Percentiles rank a stretch among this genome's conserved stretches.
Conservation (phyloP, 1,140 invertebrate species). For the Caenorhabditis tropicalis region DNA sequence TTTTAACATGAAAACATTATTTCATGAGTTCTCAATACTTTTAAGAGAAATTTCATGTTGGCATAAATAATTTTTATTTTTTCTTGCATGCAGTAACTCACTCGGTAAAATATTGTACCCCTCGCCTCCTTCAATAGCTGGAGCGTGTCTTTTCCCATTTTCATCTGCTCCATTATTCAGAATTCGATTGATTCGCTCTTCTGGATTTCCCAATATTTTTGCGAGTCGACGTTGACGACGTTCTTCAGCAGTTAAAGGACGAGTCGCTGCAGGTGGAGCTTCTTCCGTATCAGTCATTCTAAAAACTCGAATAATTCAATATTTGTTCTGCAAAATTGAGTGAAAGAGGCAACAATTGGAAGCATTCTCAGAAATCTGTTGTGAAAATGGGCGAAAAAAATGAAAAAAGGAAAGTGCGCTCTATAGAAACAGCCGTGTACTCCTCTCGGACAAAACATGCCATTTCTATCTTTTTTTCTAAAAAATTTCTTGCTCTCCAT, state of each 20-base stretch:
- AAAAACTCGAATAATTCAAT: background rate
- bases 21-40: too few relatives aligned
- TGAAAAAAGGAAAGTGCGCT: background rate
- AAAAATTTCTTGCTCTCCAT: background rate
- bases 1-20: too few relatives aligned
- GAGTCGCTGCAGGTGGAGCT: background rate
- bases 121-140: slow-evolving; percentile 48
- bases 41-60: too few relatives aligned
- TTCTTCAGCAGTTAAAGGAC: slow-evolving; percentile 26
- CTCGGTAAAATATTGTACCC: slow-evolving; percentile 24
- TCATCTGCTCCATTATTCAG: slow-evolving; percentile 20
- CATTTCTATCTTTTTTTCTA: background rate
- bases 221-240: slow-evolving; percentile 36
- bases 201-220: slow-evolving; percentile 38
- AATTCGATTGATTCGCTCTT: slow-evolving; percentile 41
- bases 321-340: background rate
- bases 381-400: background rate
- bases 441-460: background rate
- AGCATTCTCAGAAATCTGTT: background rate
- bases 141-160: slow-evolving; percentile 21
- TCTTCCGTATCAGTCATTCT: background rate
- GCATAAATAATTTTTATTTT: background rate
- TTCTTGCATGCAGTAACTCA: too few relatives aligned
- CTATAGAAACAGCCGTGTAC: background rate
- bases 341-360: background rate